Evolutionary conservation across 2,113 vertebrate species (phyloP).

Genomic region (Atherinomorus stipes): DNA sequence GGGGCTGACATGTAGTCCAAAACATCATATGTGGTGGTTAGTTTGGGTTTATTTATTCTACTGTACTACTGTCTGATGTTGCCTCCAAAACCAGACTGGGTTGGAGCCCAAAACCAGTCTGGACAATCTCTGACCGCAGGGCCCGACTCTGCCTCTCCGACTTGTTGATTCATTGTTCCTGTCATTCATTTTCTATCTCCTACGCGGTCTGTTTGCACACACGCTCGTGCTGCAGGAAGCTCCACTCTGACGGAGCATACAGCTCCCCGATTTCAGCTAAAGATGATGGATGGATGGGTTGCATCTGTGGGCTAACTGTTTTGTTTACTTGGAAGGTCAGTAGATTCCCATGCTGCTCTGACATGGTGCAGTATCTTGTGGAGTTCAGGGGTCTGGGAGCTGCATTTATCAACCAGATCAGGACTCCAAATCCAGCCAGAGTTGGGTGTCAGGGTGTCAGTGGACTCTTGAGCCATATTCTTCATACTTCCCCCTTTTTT

Average conservation of each 20-base stretch:
- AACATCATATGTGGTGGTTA: constrained; percentile 48
- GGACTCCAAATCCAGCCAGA: constrained; percentile 6
- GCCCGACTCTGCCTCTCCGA: constrained; percentile 20
- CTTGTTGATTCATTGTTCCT: constrained; percentile 39
- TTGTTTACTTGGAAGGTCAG: constrained; percentile 66
- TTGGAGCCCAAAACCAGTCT: constrained; percentile 52
- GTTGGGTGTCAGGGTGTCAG: constrained; percentile 55
- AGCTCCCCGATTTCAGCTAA: constrained; percentile 53
- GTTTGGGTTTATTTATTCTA: constrained; percentile 67
- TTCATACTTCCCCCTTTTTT: not conserved
- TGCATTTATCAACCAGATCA: constrained; percentile 56
- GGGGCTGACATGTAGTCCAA: constrained; percentile 51
- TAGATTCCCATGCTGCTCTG: constrained; percentile 74
- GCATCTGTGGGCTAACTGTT: constrained; percentile 49
- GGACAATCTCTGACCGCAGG: constrained; percentile 53
- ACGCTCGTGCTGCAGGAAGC: constrained; percentile 1
- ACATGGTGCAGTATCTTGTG: constrained; percentile 34
- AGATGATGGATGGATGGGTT: constrained; percentile 65
- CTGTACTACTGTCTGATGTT: constrained; percentile 56
- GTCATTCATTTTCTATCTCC: constrained; percentile 38
- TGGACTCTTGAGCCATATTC: constrained; percentile 8
- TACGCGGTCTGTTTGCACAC: not conserved
- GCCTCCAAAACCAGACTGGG: constrained; percentile 65
- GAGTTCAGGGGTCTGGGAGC: constrained; percentile 48
- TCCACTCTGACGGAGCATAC: constrained; percentile 7